Percentiles rank a stretch among this genome's conserved stretches.
Conservation (phyloP, 1,140 invertebrate genomes). For the Eupristina koningsbergeri region DNA sequence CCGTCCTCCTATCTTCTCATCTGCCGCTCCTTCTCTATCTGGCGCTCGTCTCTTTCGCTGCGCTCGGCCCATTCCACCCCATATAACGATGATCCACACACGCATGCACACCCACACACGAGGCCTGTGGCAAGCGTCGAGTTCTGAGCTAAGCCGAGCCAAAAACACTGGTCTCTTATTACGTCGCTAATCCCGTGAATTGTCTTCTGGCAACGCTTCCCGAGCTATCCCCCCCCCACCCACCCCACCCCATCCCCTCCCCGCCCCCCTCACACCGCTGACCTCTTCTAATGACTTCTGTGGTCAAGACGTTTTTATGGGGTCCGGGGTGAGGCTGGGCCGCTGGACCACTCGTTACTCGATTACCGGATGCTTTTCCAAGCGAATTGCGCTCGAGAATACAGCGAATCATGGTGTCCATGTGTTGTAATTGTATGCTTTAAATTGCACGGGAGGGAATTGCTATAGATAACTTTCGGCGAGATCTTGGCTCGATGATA, state of each 20-base stretch:
- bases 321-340: neutral
- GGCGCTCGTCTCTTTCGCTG: constrained; percentile 16
- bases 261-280: neutral
- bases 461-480: constrained; percentile 1
- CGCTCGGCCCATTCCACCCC: constrained; percentile 41
- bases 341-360: constrained; percentile 11
- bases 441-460: neutral
- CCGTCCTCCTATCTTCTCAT: neutral
- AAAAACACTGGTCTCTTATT: constrained; percentile 73
- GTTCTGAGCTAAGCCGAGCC: constrained; percentile 67
- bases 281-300: neutral
- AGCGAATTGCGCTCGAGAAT: neutral
- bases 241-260: neutral
- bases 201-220: constrained; percentile 61
- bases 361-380: constrained; percentile 43
- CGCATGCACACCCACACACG: neutral
- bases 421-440: neutral
- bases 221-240: constrained; percentile 47
- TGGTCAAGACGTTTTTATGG: constrained; percentile 44
- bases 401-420: neutral
- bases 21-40: constrained; percentile 14
- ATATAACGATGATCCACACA: constrained; percentile 51
- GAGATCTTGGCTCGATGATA: neutral
- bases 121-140: constrained; percentile 64
- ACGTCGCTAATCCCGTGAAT: constrained; percentile 70